phyloP scores from a whole-genome alignment of 2,113 vertebrate genomes.

The Pycnonotus jocosus region DNA sequence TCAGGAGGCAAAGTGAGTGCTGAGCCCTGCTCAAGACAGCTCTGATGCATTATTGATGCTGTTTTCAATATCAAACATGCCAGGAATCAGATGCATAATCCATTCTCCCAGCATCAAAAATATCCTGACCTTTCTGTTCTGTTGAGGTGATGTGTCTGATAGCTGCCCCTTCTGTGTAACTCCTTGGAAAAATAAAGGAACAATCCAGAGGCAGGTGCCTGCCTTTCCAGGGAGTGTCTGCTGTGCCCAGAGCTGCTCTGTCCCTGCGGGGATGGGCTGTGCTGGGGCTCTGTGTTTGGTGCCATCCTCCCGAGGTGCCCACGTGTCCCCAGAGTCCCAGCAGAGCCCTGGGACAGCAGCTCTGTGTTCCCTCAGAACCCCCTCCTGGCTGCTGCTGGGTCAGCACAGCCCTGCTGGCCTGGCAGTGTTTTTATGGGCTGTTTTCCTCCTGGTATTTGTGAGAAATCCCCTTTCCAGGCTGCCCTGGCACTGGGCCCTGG shows the following conservation, averaged over 20 bases:
- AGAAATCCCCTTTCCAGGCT: background rate
- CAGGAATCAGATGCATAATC: background rate
- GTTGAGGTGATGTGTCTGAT: background rate
- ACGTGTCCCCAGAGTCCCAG: background rate
- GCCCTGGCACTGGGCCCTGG: background rate
- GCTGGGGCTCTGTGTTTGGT: background rate
- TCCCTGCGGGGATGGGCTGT: background rate
- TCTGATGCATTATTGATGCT: conserved; percentile 56
- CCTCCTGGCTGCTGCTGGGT: fast-evolving
- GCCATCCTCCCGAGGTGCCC: background rate
- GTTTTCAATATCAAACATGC: conserved; percentile 27
- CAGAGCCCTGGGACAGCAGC: background rate
- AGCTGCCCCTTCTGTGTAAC: background rate
- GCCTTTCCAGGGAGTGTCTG: background rate
- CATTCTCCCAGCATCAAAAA: background rate
- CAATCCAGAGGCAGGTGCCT: background rate
- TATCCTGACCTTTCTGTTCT: background rate
- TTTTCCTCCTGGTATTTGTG: background rate
- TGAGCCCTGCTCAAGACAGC: background rate
- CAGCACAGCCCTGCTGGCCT: fast-evolving
- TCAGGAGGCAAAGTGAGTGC: background rate
- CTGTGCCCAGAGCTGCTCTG: background rate
- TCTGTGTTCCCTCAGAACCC: fast-evolving
- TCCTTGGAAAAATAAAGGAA: fast-evolving
- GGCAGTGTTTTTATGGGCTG: fast-evolving